Evolutionary conservation across 2,888 invertebrate genomes (phyloP), one percentile per base, ranked within the genome.

Genomic region (Melieria crassipennis): DNA sequence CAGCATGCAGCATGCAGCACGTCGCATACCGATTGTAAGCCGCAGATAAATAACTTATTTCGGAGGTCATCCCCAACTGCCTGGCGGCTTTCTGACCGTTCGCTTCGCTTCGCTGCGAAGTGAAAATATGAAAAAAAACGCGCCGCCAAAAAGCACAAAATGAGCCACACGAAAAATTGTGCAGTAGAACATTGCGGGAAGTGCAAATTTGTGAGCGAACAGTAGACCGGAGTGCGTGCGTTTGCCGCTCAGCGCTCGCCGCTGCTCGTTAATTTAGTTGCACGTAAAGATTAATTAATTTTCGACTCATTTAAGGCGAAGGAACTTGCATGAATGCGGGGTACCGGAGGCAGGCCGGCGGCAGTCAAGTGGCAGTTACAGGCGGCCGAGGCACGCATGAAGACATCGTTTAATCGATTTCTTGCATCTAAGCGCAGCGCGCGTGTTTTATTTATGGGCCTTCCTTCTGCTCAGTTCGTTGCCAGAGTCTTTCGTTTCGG

Each of bases 201-300:
- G 70, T 70, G 70, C 58, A 70, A 70, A 70, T 65, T 57, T 65
- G 70, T 45, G 47, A 58, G 50, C 10, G 60, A 45, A 60, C 30
- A 30, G 30, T 30, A 30, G 30, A 30, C 30, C 30, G 30, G 3
- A 30, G 30, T 30, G 30, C 30, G 11, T 10, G 50, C 50, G 50
- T 10, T 50, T 4, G 52, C 52, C 11, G 52, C 9, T 9, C 52
- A 52, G 52, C 52, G 5, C 50, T 11, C 9, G 52, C 9, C 52
- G n/a, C 9, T 61, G 70, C 70, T 65, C 52, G 70, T 77, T 77
- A 76, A 76, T 76, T 77, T 74, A 76, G 75, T 75, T 75, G 75
- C 78, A 76, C 76, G 76, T 75, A 73, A 77, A 77, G 74, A 77
- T 77, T 78, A 78, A 78, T 78, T 78, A 78, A 78, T 77, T 76